These are phyloP conservation scores for Poeciliopsis turneri DNA, from an alignment of 2,797 vertebrate species.

Conservation along the genomic window DNA sequence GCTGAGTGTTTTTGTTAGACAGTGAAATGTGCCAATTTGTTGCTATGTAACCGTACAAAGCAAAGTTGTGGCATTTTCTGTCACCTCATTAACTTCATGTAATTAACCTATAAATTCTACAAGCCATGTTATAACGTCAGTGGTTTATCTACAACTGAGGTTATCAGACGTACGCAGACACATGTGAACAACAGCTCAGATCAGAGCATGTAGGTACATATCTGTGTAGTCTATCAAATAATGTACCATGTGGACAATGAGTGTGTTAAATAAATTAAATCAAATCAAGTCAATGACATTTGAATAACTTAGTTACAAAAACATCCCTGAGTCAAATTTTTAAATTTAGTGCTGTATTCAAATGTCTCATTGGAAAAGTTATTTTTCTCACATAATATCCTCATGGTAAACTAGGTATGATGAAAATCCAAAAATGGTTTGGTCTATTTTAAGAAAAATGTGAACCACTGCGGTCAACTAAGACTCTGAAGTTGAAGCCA, in stretches of 20 bases:
- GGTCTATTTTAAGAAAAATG: not conserved
- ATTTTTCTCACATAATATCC: not conserved
- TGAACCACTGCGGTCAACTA: not conserved
- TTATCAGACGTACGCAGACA: not conserved
- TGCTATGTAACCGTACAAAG: conserved; percentile 48
- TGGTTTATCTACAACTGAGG: not conserved
- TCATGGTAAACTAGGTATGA: not conserved
- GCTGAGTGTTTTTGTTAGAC: conserved; percentile 51
- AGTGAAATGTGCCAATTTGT: conserved; percentile 52
- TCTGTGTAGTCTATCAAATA: conserved; percentile 20
- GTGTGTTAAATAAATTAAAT: too few relatives aligned
- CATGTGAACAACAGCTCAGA: not conserved
- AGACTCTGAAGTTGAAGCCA: not conserved
- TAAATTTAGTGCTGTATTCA: not conserved
- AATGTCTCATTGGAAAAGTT: not conserved
- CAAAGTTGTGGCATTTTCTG: conserved; percentile 7
- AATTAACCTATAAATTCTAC: conserved; percentile 11
- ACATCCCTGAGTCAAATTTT: not conserved
- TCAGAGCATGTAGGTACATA: conserved; percentile 4
- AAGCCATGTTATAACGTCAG: not conserved
- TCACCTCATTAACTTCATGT: conserved; percentile 8
- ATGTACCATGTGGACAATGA: not conserved
- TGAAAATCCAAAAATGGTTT: not conserved
- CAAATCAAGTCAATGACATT: not conserved
- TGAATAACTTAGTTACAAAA: not conserved